Conservation (phyloP, 1,140 invertebrate genomes). For the Eriosoma lanigerum region DNA sequence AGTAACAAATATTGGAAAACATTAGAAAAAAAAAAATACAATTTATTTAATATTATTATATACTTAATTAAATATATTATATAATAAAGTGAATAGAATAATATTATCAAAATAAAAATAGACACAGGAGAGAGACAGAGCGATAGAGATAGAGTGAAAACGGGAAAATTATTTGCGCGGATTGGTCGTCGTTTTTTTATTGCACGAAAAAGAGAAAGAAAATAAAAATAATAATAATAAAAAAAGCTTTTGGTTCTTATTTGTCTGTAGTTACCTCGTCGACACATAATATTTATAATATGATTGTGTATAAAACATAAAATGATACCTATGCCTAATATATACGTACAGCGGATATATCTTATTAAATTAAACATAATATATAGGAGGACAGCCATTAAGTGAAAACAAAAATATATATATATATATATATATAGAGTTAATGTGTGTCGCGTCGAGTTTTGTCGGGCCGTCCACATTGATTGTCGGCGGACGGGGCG, state of each 20-base stretch:
- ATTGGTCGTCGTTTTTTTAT: slow-evolving; percentile 39
- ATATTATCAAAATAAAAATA: not conserved
- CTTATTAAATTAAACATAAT: not conserved
- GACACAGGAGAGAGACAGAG: too few species aligned
- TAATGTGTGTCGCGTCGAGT: not conserved
- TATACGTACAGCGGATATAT: too few species aligned
- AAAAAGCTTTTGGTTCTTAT: not conserved
- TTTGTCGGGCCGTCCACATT: not conserved
- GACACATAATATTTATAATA: not conserved
- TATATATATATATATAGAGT: not conserved
- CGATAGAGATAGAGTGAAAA: slow-evolving; percentile 9
- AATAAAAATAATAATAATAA: too few species aligned
- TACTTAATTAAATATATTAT: too few species aligned
- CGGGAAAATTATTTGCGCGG: slow-evolving; percentile 31
- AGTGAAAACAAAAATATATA: slow-evolving; percentile 31
- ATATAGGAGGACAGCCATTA: slow-evolving; percentile 43
- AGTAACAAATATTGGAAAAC: not conserved
- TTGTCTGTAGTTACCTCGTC: not conserved
- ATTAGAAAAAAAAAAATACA: slow-evolving; percentile 27
- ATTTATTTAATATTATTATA: not conserved
- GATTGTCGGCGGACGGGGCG: not conserved
- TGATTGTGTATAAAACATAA: not conserved
- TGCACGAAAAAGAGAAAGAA: slow-evolving; percentile 30
- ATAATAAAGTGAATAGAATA: not conserved
- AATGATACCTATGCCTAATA: too few species aligned